phyloP scores from a whole-genome alignment of 1,140 invertebrate species.

The Arctopsyche grandis region DNA sequence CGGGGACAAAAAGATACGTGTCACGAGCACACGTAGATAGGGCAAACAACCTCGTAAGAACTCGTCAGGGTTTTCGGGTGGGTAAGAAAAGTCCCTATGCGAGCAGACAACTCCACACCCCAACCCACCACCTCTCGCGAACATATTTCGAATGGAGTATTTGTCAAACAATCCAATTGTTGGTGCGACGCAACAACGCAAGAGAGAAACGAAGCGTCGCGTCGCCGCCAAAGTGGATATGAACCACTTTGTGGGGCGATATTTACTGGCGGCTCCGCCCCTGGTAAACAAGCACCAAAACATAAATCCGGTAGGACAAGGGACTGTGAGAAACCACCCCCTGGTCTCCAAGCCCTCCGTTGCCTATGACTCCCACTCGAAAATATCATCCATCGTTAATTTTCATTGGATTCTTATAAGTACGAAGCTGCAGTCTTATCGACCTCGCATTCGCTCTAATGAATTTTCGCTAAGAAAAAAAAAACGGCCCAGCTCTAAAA shows the following conservation, averaged over 20 bases:
- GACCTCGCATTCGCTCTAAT: neutral
- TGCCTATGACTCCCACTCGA: neutral
- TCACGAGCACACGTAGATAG: slow-evolving; percentile 38
- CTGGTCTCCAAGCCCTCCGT: neutral
- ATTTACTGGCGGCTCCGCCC: slow-evolving; percentile 38
- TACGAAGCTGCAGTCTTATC: neutral
- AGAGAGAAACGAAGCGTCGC: slow-evolving; percentile 36
- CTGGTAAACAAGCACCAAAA: slow-evolving; percentile 48
- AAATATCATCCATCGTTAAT: slow-evolving; percentile 4
- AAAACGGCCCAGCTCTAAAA: neutral
- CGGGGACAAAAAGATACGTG: slow-evolving; percentile 6
- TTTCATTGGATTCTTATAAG: neutral
- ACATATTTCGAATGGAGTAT: slow-evolving; percentile 42
- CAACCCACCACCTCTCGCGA: slow-evolving; percentile 20
- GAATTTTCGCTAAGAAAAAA: neutral
- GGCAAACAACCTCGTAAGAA: slow-evolving; percentile 31
- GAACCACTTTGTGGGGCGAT: slow-evolving; percentile 48
- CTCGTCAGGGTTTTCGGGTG: neutral
- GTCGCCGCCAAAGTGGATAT: slow-evolving; percentile 49
- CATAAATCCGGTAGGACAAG: slow-evolving; percentile 47
- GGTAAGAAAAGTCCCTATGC: neutral
- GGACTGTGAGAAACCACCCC: neutral
- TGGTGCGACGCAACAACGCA: slow-evolving; percentile 42
- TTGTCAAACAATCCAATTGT: slow-evolving; percentile 53
- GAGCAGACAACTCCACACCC: neutral